Base-by-base conservation (phyloP, 2,113 vertebrate species). In the Calonectris borealis region DNA sequence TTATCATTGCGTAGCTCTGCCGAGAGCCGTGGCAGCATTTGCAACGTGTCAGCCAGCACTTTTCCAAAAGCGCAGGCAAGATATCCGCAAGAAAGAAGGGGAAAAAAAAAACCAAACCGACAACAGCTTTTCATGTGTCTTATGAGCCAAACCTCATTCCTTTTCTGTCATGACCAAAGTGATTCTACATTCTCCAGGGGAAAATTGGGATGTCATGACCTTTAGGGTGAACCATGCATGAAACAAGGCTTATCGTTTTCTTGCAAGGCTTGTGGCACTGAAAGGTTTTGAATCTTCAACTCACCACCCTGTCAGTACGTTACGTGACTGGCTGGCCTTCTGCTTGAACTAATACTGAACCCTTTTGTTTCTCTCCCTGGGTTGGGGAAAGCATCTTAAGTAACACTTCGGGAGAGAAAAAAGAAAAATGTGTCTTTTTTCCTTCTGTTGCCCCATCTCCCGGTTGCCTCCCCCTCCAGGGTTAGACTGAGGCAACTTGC, bases 171-270 rank as follows among this genome's bases (percentile, higher is more conserved):
- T 48, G 61, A 51, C 38, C 78, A 70, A 86, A 34, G 57, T 88
- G 25, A 80, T 77, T 94, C 52, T 91, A 31, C 27, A 18, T 85
- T 81, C 89, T 95, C 66, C 51, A 58, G 55, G 48, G 70, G 9
- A 71, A 83, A 77, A 80, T 0, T 18, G 52, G 25, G 48, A 48
- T 78, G 31, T 76, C 0, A 0, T 34, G 19, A 83, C 72, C 77
- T 93, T 86, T 95, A 83, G 48, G 60, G 60, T 79, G 85, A 97
- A 78, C 29, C n/a, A 31, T 40, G 60, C 52, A 38, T 51, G 36
- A 87, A 94, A 83, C 65, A 79, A 88, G 72, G 13, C 40, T 93
- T 80, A 62, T 85, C 10, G 64, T 91, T 94, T 78, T 58, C 57
- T 72, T 81, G 48, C 70, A 72, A 93, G 81, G 27, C 40, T 88